phyloP scores from a whole-genome alignment of 2,113 vertebrate genomes.

The Nycticebus coucang region DNA sequence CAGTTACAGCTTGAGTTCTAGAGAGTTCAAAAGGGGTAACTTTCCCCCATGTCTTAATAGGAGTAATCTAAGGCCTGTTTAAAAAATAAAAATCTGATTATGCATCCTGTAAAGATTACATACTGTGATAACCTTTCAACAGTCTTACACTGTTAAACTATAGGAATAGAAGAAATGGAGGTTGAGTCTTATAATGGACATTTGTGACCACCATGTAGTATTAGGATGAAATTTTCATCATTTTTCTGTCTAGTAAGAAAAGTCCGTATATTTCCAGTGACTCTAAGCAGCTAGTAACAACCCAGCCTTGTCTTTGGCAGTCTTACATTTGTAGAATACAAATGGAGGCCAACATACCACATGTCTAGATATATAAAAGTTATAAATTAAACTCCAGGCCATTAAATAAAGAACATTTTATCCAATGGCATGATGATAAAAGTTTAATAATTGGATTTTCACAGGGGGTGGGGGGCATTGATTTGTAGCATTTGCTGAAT shows the following conservation, averaged over 20 bases:
- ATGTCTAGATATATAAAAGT: neutral
- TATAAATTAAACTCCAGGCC: neutral
- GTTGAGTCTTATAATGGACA: neutral
- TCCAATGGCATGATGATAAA: neutral
- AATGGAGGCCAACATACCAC: neutral
- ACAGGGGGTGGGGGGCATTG: neutral
- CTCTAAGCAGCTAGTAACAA: neutral
- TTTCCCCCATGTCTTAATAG: neutral
- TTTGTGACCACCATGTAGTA: neutral
- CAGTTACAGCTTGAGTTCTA: neutral
- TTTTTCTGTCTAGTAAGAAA: neutral
- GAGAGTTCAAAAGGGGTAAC: neutral
- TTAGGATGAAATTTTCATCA: neutral
- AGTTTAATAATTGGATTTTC: neutral
- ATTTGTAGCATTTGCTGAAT: neutral
- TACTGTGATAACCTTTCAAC: neutral
- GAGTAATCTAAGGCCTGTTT: neutral
- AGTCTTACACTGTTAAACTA: neutral
- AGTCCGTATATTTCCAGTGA: neutral
- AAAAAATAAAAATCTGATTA: neutral
- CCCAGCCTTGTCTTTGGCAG: neutral
- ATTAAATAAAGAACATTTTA: neutral
- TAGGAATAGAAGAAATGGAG: neutral
- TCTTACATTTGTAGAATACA: neutral
- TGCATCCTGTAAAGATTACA: neutral